Percentiles rank a stretch among this genome's conserved stretches.
These are phyloP conservation scores for Caenorhabditis panamensis DNA, from an alignment of 2,888 invertebrate genomes.

Conservation along the genomic window DNA sequence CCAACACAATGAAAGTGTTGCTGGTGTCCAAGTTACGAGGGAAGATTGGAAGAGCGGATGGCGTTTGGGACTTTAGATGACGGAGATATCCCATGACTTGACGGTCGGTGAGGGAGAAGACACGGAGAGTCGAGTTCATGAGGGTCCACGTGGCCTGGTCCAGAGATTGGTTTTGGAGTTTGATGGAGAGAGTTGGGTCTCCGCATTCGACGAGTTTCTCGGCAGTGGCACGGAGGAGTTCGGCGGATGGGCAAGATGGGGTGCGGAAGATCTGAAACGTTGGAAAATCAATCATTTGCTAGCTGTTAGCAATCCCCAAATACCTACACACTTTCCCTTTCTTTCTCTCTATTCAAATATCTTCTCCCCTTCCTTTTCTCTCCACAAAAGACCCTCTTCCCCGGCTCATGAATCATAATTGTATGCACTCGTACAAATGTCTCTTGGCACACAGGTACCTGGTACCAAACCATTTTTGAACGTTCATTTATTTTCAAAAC, in stretches of 20 bases:
- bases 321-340: background rate
- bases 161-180: background rate
- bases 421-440: conserved; percentile 21
- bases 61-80: conserved; percentile 40
- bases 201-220: conserved; percentile 40
- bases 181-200: conserved; percentile 17
- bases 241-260: conserved; percentile 4
- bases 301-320: background rate
- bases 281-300: background rate
- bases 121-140: conserved; percentile 23
- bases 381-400: background rate
- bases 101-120: conserved; percentile 52
- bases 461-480: conserved; percentile 2
- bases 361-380: too few species aligned
- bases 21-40: conserved; percentile 45
- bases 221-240: conserved; percentile 36
- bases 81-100: conserved; percentile 61
- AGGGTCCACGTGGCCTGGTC: conserved; percentile 30
- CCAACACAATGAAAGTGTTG: conserved; percentile 46
- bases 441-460: conserved; percentile 5
- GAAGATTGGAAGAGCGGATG: conserved; percentile 54
- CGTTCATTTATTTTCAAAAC: too few species aligned
- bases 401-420: conserved; percentile 36
- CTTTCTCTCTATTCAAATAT: background rate
- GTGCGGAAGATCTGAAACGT: conserved; percentile 38